These are phyloP conservation scores for Ichneumoninae sp. DNA, from an alignment of 2,888 invertebrate genomes.

Conservation along the genomic window DNA sequence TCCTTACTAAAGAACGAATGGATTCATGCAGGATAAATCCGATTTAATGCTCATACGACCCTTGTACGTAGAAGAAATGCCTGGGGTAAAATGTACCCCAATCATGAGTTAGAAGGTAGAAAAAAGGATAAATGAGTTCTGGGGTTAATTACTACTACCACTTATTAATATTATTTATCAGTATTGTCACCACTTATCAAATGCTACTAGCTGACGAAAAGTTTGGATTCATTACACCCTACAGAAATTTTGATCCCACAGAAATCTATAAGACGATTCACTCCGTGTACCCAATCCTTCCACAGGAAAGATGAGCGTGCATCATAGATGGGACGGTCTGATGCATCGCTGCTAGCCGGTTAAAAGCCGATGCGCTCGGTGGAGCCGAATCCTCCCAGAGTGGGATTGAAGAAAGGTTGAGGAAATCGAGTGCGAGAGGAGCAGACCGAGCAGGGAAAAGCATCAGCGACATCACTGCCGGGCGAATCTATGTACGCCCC, in stretches of 20 bases:
- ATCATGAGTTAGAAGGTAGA: too few relatives aligned
- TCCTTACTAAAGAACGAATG: too few relatives aligned
- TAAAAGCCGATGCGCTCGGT: conserved; percentile 55
- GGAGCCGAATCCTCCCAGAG: conserved; percentile 56
- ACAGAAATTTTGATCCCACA: background rate
- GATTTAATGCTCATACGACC: too few relatives aligned
- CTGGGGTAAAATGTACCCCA: too few relatives aligned
- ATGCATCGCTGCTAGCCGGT: conserved; percentile 40
- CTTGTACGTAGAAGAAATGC: too few relatives aligned
- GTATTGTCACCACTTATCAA: background rate
- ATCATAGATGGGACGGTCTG: conserved; percentile 26
- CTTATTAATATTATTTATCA: background rate
- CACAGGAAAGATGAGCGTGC: background rate
- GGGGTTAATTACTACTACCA: background rate
- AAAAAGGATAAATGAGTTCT: too few relatives aligned
- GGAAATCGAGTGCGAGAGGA: conserved; percentile 72
- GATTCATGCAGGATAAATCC: too few relatives aligned
- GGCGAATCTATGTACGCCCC: conserved; percentile 25
- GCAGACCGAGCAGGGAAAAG: conserved; percentile 60
- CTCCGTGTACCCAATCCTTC: background rate
- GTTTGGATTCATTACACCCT: background rate
- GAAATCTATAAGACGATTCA: background rate
- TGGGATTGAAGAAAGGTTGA: conserved; percentile 56
- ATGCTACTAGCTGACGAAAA: background rate
- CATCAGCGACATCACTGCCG: conserved; percentile 24